phyloP scores from a whole-genome alignment of 2,888 invertebrate species.

The Cephus spinipes region DNA sequence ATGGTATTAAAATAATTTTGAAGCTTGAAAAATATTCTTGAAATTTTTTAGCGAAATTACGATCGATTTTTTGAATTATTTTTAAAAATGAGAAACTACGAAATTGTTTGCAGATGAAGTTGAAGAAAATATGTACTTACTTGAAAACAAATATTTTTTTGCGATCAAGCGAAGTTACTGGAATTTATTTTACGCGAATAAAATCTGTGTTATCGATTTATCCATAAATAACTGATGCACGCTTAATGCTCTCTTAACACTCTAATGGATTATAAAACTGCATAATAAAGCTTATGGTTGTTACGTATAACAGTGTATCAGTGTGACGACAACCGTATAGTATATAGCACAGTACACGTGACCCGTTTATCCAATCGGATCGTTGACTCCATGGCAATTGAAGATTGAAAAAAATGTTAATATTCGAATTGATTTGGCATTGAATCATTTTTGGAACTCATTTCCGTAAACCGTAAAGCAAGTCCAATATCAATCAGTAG shows the following conservation, averaged over 20 bases:
- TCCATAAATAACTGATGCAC: conserved; percentile 2
- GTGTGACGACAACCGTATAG: neutral
- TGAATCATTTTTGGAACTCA: neutral
- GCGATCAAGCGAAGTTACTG: neutral
- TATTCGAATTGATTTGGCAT: neutral
- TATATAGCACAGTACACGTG: neutral
- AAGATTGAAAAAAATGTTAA: neutral
- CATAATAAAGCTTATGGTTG: neutral
- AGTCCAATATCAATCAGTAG: neutral
- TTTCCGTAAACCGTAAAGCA: neutral
- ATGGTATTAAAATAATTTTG: too few relatives aligned
- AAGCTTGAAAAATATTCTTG: neutral
- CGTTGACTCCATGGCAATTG: neutral
- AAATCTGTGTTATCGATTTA: conserved; percentile 3
- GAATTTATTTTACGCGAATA: neutral
- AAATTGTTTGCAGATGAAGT: too few relatives aligned
- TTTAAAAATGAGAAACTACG: too few relatives aligned
- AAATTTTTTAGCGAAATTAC: neutral
- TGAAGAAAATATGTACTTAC: neutral
- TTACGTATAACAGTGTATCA: neutral
- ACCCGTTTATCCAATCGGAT: neutral
- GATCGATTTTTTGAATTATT: too few relatives aligned
- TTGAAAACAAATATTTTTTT: neutral
- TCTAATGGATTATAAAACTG: conserved; percentile 12
- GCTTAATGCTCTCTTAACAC: neutral